Conservation (phyloP, 1,140 invertebrate genomes). For the Pachyrhynchus sulphureomaculatus region DNA sequence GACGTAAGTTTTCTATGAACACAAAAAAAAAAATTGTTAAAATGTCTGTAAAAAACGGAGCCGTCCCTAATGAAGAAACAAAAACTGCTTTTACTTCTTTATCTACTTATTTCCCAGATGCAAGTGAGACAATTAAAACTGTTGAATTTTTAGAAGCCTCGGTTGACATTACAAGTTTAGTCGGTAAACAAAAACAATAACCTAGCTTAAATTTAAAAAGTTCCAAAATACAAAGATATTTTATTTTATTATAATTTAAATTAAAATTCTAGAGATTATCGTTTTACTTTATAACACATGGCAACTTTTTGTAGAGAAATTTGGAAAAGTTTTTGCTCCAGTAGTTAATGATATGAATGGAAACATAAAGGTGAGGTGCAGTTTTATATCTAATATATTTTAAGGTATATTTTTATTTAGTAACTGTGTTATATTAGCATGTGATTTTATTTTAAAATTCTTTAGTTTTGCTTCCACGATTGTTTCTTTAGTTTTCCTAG, state of each 20-base stretch:
- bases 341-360: slow-evolving; percentile 72
- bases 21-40: background rate
- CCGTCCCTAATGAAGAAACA: slow-evolving; percentile 12
- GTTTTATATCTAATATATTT: background rate
- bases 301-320: slow-evolving; percentile 64
- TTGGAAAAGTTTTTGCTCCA: slow-evolving; percentile 70
- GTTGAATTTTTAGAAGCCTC: slow-evolving; percentile 62
- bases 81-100: slow-evolving; percentile 27
- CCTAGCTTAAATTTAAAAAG: background rate
- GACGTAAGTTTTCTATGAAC: background rate
- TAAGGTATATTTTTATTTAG: too few relatives aligned
- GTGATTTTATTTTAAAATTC: too few relatives aligned
- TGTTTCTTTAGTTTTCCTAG: too few relatives aligned
- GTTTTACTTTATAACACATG: too few relatives aligned
- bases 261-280: too few relatives aligned
- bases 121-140: slow-evolving; percentile 60
- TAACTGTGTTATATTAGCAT: too few relatives aligned
- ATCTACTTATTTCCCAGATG: slow-evolving; percentile 21
- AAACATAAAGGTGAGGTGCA: slow-evolving; percentile 73
- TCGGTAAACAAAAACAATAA: slow-evolving; percentile 55
- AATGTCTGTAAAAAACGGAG: slow-evolving; percentile 20
- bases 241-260: too few relatives aligned
- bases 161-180: slow-evolving; percentile 58
- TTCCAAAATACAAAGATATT: too few relatives aligned
- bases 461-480: too few relatives aligned